Evolutionary conservation across 2,113 vertebrate species (phyloP), one percentile per base, ranked within the genome.

Genomic region (Marmota monax): DNA sequence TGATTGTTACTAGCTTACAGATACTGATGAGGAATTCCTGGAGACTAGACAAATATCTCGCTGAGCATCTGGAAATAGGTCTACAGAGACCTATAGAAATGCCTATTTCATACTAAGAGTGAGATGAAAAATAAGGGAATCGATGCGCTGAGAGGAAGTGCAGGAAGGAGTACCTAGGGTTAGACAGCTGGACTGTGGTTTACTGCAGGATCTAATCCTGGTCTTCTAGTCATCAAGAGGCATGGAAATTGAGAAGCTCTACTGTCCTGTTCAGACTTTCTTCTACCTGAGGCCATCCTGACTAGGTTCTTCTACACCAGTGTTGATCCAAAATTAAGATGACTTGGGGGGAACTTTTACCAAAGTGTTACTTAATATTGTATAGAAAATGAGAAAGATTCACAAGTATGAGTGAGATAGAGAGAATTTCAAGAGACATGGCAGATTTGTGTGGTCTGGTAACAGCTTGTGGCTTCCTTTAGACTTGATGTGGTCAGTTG

Each of bases 341-440:
- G 39, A 39, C 29, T 63, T 95, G 51, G 37, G 61, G 17, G 8
- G 11, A 78, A 83, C 7, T 76, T 95, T 92, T 83, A 70, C 84
- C 9, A 20, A 93, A 69, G n/a, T 27, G 20, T 76, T 97, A 70
- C 22, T 93, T 93, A 83, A 89, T 65, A 70, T 16, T 58, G 25
- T 27, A 13, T 27, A 83, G 39, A 85, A 85, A 95, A 45, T 74
- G 25, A 88, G 37, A 70, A 67, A 32, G 27, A 34, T 37, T 80
- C 65, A 4, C 93, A 90, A 92, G 27, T 37, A 84, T 94, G 73
- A 92, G 48, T 63, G 86, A 83, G 87, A 56, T 32, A 5, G 78
- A 94, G 79, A 92, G 56, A 95, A 92, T 89, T 85, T 85, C 53
- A 69, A 92, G 82, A 92, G 77, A 95, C 80, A 22, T 70, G 29